phyloP scores from a whole-genome alignment of 2,797 vertebrate genomes.

The Anguilla obscura region DNA sequence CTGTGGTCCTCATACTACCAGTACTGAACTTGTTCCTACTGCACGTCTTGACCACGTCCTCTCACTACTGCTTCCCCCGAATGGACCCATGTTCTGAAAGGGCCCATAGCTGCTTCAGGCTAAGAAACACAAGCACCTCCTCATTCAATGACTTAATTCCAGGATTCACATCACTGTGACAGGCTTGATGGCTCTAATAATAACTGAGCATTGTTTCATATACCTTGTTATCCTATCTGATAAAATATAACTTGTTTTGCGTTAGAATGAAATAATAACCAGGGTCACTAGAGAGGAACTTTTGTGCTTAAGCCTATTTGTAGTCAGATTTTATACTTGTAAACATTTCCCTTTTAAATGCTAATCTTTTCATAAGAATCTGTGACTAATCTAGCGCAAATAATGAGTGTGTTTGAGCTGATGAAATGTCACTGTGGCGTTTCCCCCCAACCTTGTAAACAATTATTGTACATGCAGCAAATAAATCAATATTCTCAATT shows the following conservation, averaged over 20 bases:
- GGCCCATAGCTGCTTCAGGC: not conserved
- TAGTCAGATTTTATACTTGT: constrained; percentile 61
- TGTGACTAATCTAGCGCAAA: constrained; percentile 84
- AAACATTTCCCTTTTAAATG: constrained; percentile 76
- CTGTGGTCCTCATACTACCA: not conserved
- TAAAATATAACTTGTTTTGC: not conserved
- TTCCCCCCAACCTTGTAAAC: constrained; percentile 77
- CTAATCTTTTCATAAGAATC: constrained; percentile 78
- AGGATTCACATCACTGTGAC: not conserved
- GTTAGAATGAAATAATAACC: constrained; percentile 59
- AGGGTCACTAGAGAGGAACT: constrained; percentile 58
- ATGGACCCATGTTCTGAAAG: not conserved
- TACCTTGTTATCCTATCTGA: not conserved
- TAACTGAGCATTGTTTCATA: not conserved
- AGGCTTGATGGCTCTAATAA: not conserved
- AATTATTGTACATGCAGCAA: constrained; percentile 85
- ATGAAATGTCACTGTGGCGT: constrained; percentile 80
- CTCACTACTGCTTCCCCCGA: not conserved
- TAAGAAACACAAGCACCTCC: not conserved
- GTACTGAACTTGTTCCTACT: not conserved
- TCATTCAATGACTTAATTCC: not conserved
- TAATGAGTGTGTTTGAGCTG: constrained; percentile 82
- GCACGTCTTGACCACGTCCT: not conserved
- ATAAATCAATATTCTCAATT: constrained; percentile 88
- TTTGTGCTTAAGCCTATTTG: constrained; percentile 69